Percentiles rank a stretch among this genome's conserved stretches.
Evolutionary conservation across 2,113 vertebrate species (phyloP).

Genomic region (Oryzias javanicus): DNA sequence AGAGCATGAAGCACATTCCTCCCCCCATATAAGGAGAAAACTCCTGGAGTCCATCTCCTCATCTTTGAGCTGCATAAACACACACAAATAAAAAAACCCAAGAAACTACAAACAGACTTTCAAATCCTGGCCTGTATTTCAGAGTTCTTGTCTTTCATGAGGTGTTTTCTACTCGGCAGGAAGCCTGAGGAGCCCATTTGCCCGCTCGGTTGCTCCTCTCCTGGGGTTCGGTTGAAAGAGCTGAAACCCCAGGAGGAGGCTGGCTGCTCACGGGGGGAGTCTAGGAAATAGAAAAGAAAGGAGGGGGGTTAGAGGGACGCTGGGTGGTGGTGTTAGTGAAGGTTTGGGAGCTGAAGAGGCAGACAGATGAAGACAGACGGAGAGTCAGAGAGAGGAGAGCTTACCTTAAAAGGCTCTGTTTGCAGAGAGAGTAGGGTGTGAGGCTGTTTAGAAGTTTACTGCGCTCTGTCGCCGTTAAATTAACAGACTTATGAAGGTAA

Average conservation of each 20-base stretch:
- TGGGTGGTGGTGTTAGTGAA: not conserved
- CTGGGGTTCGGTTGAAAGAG: constrained; percentile 26
- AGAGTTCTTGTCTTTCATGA: not conserved
- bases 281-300: constrained; percentile 18
- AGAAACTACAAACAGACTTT: constrained; percentile 12
- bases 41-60: constrained; percentile 55
- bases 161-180: not conserved
- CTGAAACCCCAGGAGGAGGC: constrained; percentile 28
- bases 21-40: constrained; percentile 77
- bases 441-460: constrained; percentile 55
- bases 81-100: constrained; percentile 18
- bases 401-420: constrained; percentile 80
- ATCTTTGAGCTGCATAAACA: constrained; percentile 23
- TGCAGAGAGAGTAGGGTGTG: constrained; percentile 58
- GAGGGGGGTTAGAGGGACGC: constrained; percentile 4
- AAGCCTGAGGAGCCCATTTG: constrained; percentile 2
- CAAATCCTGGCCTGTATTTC: constrained; percentile 8
- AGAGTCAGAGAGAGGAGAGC: constrained; percentile 40
- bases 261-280: constrained; percentile 26
- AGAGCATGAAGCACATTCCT: constrained; percentile 69
- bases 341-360: constrained; percentile 4
- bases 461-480: constrained; percentile 38
- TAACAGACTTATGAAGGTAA: constrained; percentile 20
- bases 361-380: constrained; percentile 23
- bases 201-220: constrained; percentile 43